A percentile compares a stretch with the other conserved stretches of the same genome.
Evolutionary conservation across 2,113 vertebrate species (phyloP).

Genomic region (Dasypus novemcinctus): DNA sequence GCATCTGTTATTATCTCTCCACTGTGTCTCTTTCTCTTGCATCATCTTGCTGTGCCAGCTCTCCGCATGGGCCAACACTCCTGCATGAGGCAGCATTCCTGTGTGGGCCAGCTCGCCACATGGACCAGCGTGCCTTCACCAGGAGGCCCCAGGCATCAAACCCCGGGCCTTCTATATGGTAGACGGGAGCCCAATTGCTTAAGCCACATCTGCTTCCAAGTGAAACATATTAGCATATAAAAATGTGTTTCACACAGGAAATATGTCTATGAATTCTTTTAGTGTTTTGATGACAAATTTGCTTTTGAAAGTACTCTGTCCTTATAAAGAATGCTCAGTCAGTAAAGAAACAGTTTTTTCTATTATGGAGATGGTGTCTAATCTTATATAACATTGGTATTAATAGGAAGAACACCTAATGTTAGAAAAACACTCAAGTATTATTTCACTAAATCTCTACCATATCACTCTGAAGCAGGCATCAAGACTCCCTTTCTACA

Average conservation of each 20-base stretch:
- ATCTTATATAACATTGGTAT: not conserved
- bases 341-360: not conserved
- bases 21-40: too few relatives aligned
- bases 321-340: not conserved
- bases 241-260: not conserved
- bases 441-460: not conserved
- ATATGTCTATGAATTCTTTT: slow-evolving; percentile 20
- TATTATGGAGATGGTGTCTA: not conserved
- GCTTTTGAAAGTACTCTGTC: slow-evolving; percentile 41
- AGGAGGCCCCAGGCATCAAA: too few relatives aligned
- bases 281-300: slow-evolving; percentile 7
- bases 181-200: too few relatives aligned
- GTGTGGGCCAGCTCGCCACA: too few relatives aligned
- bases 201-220: too few relatives aligned
- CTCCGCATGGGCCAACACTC: too few relatives aligned
- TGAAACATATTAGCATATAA: slow-evolving; percentile 47
- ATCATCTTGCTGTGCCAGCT: too few relatives aligned
- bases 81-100: too few relatives aligned
- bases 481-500: not conserved
- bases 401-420: not conserved
- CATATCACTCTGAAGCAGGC: not conserved
- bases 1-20: too few relatives aligned
- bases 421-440: not conserved
- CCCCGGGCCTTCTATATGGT: too few relatives aligned
- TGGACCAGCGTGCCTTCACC: too few relatives aligned